A percentile compares a stretch with the other conserved stretches of the same genome.
Evolutionary conservation across 2,113 vertebrate genomes (phyloP).

Genomic region (Ranitomeya imitator): DNA sequence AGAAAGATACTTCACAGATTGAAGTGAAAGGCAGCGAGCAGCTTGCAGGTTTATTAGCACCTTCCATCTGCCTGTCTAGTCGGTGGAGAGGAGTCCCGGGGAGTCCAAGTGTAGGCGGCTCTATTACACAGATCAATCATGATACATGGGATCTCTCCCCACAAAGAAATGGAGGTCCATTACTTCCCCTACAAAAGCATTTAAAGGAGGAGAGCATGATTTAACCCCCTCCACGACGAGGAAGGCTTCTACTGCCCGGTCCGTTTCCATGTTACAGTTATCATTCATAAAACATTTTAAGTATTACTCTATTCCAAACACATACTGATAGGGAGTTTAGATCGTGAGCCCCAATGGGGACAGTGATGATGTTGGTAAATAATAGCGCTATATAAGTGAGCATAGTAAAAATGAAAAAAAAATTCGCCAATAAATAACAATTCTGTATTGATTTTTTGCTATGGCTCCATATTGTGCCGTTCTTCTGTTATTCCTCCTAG

Average conservation of each 20-base stretch:
- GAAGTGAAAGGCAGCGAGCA: background rate
- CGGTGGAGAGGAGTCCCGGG: background rate
- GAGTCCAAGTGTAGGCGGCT: background rate
- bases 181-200: background rate
- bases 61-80: background rate
- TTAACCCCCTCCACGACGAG: background rate
- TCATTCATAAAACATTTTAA: too few species aligned
- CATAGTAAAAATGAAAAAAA: too few species aligned
- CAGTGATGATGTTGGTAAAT: too few species aligned
- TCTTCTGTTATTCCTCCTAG: too few species aligned
- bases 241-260: background rate
- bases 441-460: background rate
- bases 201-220: background rate
- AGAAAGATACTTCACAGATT: conserved; percentile 4
- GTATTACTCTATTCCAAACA: too few species aligned
- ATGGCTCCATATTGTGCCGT: background rate
- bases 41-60: background rate
- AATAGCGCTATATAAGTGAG: too few species aligned
- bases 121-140: conserved; percentile 1
- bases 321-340: too few species aligned
- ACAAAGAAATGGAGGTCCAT: background rate
- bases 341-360: too few species aligned
- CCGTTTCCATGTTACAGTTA: background rate
- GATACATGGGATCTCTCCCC: background rate
- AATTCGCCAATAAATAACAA: too few species aligned